phyloP scores from a whole-genome alignment of 2,888 invertebrate species.

The Eledona agricola region DNA sequence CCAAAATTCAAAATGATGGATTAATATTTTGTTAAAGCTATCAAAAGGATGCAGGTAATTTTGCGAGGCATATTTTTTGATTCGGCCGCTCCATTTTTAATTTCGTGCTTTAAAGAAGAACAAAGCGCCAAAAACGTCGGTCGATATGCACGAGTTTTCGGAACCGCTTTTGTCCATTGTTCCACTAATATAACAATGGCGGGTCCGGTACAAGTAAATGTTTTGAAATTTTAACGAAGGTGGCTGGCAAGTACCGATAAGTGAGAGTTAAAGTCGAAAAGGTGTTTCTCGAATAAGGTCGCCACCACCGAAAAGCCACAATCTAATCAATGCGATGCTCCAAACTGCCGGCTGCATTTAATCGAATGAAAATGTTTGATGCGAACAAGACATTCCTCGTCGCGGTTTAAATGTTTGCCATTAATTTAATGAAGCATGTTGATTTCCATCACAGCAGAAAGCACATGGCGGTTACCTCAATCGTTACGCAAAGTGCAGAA shows the following conservation, averaged over 20 bases:
- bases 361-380: slow-evolving; percentile 12
- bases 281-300: background rate
- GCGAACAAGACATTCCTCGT: slow-evolving; percentile 7
- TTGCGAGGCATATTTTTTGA: too few relatives aligned
- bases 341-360: background rate
- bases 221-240: slow-evolving; percentile 23
- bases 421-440: slow-evolving; percentile 9
- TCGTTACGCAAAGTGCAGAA: slow-evolving; percentile 1
- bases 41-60: too few relatives aligned
- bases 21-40: too few relatives aligned
- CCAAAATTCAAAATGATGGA: too few relatives aligned
- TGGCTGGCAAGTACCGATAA: background rate
- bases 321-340: slow-evolving; percentile 2
- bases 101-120: slow-evolving; percentile 6
- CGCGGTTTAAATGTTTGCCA: slow-evolving; percentile 4
- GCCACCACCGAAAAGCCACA: background rate
- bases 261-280: background rate
- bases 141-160: background rate
- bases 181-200: slow-evolving; percentile 25
- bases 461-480: background rate
- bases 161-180: slow-evolving; percentile 13
- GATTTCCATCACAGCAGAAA: slow-evolving; percentile 10
- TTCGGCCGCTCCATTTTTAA: too few relatives aligned
- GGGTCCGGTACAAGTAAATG: slow-evolving; percentile 11
- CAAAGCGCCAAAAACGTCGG: slow-evolving; percentile 4